Evolutionary conservation across 2,888 invertebrate species (phyloP).

Genomic region (Hydraecia micacea): DNA sequence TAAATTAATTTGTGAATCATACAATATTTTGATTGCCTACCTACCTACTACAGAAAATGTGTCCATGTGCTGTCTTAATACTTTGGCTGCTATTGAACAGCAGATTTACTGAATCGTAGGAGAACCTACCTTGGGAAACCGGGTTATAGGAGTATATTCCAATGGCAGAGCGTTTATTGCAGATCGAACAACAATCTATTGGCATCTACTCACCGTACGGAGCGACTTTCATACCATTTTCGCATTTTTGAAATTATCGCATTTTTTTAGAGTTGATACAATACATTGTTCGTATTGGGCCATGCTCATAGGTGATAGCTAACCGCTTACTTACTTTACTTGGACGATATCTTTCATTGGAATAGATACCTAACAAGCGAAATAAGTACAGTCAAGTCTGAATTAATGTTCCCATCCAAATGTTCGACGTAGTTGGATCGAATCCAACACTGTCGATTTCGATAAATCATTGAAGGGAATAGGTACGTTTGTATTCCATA

Average conservation of each 20-base stretch:
- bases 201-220: background rate
- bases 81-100: background rate
- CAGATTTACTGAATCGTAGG: background rate
- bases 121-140: no score
- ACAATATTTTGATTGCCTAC: background rate
- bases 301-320: background rate
- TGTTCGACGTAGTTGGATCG: constrained; percentile 9
- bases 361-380: background rate
- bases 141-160: background rate
- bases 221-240: background rate
- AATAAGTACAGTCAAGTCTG: background rate
- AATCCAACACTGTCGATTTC: constrained; percentile 13
- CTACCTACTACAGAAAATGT: background rate
- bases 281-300: background rate
- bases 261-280: background rate
- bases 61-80: background rate
- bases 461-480: background rate
- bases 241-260: background rate
- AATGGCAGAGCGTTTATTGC: background rate
- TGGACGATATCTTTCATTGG: background rate
- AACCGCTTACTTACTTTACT: background rate
- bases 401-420: constrained; percentile 5
- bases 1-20: background rate
- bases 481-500: background rate
- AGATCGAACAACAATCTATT: background rate